Conservation (phyloP, 2,113 vertebrate species). For the Colistium nudipinnis region DNA sequence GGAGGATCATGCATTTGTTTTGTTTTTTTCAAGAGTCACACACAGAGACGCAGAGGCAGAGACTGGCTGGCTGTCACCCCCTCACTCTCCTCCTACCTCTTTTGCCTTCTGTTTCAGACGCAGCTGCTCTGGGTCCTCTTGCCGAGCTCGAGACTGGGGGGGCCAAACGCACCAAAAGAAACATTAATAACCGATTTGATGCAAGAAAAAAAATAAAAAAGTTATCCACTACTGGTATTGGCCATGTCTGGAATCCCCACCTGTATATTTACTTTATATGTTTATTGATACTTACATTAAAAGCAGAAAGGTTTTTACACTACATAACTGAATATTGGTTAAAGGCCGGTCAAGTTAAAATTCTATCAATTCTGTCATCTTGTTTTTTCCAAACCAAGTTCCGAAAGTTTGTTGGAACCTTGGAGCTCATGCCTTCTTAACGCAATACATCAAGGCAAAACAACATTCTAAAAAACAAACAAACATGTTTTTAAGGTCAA, state of each 20-base stretch:
- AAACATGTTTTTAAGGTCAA: background rate
- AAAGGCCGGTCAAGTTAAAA: too few species aligned
- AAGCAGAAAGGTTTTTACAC: too few species aligned
- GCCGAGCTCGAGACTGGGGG: constrained; percentile 93
- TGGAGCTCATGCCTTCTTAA: background rate
- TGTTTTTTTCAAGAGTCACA: constrained; percentile 1
- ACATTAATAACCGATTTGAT: background rate
- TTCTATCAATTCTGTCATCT: too few species aligned
- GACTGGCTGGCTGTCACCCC: background rate
- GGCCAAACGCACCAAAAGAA: constrained; percentile 10
- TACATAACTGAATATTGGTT: too few species aligned
- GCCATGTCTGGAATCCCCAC: too few species aligned
- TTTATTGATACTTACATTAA: too few species aligned
- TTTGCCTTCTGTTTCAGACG: constrained; percentile 98
- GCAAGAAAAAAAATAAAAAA: too few species aligned
- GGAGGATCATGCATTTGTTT: too few species aligned
- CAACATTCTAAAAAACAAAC: too few species aligned
- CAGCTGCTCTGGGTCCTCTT: constrained; percentile 98
- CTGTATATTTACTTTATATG: background rate
- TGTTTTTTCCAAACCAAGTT: too few species aligned
- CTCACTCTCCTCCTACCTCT: constrained; percentile 84
- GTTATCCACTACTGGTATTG: too few species aligned
- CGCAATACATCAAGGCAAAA: background rate
- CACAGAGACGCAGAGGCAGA: constrained; percentile 1
- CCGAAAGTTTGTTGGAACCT: background rate